Base-by-base conservation (phyloP, 2,888 invertebrate species). In the Nesidiocoris tenuis region DNA sequence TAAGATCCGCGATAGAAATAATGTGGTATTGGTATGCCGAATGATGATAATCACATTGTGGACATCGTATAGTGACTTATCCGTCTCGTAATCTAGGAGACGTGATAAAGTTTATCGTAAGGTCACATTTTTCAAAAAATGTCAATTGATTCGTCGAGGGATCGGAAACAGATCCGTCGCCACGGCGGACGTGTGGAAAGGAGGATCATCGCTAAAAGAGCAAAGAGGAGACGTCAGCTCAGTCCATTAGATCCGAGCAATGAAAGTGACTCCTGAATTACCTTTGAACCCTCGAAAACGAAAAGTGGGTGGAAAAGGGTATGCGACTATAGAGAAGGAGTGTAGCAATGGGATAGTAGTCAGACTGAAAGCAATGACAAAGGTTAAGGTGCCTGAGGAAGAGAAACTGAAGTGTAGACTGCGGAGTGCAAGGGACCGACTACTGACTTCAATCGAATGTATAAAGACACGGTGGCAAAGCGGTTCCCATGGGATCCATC, bases 181-280 rank as follows among this genome's bases (percentile, higher is more conserved):
- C n/a, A n/a, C n/a, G n/a, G n/a, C n/a, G n/a, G n/a, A n/a, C n/a
- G n/a, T n/a, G n/a, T n/a, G n/a, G n/a, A n/a, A n/a, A n/a, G n/a
- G 65, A 39, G 22, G 39, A 9, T 2, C 24, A 12, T 7, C 25
- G 25, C 21, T n/a, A 39, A 25, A 65, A 25, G 25, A 65, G 17
- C 7, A 39, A 25, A 65, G 39, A 23, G 65, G 9, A 39, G 18
- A 17, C 39, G 12, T 39, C 39, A 65, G 67, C 54, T 56, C 55
- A 56, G 55, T 67, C 67, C 19, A 67, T 56, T 67, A 21, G 67
- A 67, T 67, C 22, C 67, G 56, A 67, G 67, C 55, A 67, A 56
- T 67, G 67, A 18, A 54, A 67, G 55, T 55, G 67, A 67, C 67
- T 67, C 55, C 55, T 19, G 67, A n/a, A 67, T 67, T 67, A 67